Percentiles rank a stretch among this genome's conserved stretches.
Evolutionary conservation across 2,888 invertebrate species (phyloP).

Genomic region (Anthrax anthrax): DNA sequence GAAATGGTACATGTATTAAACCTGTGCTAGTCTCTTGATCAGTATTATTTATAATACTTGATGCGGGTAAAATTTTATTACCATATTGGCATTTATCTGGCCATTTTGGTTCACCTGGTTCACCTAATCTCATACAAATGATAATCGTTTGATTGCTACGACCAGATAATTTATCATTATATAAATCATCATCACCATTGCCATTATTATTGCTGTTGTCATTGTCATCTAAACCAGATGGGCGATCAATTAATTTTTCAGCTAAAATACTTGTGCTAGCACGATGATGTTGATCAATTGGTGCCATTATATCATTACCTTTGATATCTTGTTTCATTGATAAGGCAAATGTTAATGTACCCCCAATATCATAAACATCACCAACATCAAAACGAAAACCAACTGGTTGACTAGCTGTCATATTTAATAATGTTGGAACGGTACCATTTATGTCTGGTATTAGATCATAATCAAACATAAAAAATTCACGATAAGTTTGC

Average conservation of each 20-base stretch:
- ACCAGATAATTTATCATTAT: slow-evolving; percentile 4
- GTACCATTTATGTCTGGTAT: slow-evolving; percentile 47
- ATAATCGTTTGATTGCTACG: slow-evolving; percentile 38
- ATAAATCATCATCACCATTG: background rate
- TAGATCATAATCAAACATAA: slow-evolving; percentile 60
- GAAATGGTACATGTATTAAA: slow-evolving; percentile 59
- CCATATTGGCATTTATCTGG: slow-evolving; percentile 46
- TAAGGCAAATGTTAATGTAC: slow-evolving; percentile 57
- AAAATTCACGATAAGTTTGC: slow-evolving; percentile 57
- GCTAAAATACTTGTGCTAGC: slow-evolving; percentile 20
- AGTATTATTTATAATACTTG: slow-evolving; percentile 50
- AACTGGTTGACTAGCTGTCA: slow-evolving; percentile 48
- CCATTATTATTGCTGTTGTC: slow-evolving; percentile 7
- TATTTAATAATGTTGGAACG: slow-evolving; percentile 48
- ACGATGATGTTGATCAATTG: background rate
- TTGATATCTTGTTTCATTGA: slow-evolving; percentile 45
- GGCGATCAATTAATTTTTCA: slow-evolving; percentile 23
- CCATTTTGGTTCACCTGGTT: slow-evolving; percentile 45
- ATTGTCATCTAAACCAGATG: slow-evolving; percentile 5
- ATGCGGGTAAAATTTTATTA: slow-evolving; percentile 38
- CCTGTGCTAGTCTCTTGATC: slow-evolving; percentile 46
- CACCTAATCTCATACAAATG: slow-evolving; percentile 45
- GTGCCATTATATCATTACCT: slow-evolving; percentile 8
- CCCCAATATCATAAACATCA: slow-evolving; percentile 62
- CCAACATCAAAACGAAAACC: slow-evolving; percentile 56